Evolutionary conservation across 2,797 vertebrate genomes (phyloP).

Genomic region (Spea hammondii): DNA sequence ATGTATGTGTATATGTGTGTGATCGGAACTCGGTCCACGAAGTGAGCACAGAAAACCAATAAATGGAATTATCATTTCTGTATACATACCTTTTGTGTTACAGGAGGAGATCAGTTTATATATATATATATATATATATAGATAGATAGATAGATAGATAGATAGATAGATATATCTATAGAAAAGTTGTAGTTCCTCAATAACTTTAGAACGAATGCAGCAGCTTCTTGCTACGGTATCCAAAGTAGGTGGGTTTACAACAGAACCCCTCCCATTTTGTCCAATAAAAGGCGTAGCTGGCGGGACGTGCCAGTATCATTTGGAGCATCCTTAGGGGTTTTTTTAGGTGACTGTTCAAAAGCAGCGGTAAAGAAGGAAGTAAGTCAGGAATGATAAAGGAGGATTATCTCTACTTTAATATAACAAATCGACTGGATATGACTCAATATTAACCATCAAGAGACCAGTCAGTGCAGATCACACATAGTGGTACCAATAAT

Average conservation of each 20-base stretch:
- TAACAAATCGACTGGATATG: not conserved
- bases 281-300: slow-evolving; percentile 1
- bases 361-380: not conserved
- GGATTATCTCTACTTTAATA: not conserved
- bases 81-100: too few species aligned
- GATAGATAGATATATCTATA: not conserved
- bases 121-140: too few species aligned
- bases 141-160: too few species aligned
- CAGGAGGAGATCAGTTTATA: too few species aligned
- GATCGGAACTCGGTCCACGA: too few species aligned
- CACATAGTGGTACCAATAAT: too few species aligned
- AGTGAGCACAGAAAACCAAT: too few species aligned
- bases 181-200: too few species aligned
- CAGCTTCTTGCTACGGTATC: too few species aligned
- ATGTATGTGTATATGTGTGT: not conserved
- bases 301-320: not conserved
- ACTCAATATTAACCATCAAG: not conserved
- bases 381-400: slow-evolving; percentile 21
- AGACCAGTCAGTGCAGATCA: not conserved
- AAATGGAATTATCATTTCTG: too few species aligned
- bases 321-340: slow-evolving; percentile 4
- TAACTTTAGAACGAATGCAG: too few species aligned
- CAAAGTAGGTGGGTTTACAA: not conserved
- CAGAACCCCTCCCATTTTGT: not conserved
- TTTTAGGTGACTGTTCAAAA: not conserved